Percentiles rank a stretch among this genome's conserved stretches.
Evolutionary conservation across 2,113 vertebrate species (phyloP).

Genomic region (Chloebia gouldiae): DNA sequence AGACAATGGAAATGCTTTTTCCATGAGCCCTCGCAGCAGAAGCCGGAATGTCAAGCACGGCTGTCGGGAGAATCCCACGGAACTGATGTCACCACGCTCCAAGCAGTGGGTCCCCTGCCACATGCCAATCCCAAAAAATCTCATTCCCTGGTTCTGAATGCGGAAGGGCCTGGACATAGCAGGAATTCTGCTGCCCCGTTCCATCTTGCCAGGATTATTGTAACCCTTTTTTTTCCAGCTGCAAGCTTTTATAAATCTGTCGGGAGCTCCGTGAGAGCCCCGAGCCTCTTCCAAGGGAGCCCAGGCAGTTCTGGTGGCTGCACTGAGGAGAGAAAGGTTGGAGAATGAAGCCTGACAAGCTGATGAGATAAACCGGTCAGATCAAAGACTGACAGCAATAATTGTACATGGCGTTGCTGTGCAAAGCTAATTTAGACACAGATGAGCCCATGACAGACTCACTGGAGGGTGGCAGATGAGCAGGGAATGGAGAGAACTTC

Average conservation of each 20-base stretch:
- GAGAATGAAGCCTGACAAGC: conserved; percentile 60
- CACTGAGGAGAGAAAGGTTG: neutral
- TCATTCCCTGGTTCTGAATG: neutral
- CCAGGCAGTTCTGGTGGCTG: neutral
- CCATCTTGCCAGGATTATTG: neutral
- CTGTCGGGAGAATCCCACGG: neutral
- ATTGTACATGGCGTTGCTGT: conserved; percentile 65
- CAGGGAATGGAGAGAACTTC: conserved; percentile 41
- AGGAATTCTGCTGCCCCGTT: neutral
- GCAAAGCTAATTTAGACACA: conserved; percentile 72
- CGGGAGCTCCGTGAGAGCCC: rapidly evolving
- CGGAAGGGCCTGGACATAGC: neutral
- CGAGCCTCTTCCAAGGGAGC: neutral
- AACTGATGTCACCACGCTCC: neutral
- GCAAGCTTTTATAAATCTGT: neutral
- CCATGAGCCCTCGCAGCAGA: neutral
- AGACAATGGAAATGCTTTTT: conserved; percentile 59
- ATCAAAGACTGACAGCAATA: conserved; percentile 69
- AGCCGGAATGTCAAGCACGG: neutral
- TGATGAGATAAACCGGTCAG: conserved; percentile 68
- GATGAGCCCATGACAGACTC: conserved; percentile 66
- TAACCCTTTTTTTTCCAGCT: neutral
- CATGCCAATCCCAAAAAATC: neutral
- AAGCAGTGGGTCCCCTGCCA: neutral
- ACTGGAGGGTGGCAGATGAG: conserved; percentile 61